These are phyloP conservation scores for Drosophila anomalata DNA, from an alignment of 2,888 invertebrate species.

Conservation along the genomic window DNA sequence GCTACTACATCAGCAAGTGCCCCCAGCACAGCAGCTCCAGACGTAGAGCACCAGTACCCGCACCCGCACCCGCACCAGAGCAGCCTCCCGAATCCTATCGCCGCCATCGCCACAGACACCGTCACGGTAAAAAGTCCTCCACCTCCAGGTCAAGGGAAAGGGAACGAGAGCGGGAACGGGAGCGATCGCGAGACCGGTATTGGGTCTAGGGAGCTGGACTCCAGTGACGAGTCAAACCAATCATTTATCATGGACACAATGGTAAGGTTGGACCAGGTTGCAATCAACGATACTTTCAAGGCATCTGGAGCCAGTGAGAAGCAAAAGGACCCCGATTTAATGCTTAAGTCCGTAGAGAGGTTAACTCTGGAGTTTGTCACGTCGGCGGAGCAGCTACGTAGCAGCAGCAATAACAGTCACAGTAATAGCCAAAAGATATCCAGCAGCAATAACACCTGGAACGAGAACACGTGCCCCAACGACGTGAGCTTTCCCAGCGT, in stretches of 20 bases:
- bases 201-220: constrained; percentile 80
- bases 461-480: constrained; percentile 91
- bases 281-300: constrained; percentile 18
- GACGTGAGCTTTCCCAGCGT: constrained; percentile 92
- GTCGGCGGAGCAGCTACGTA: constrained; percentile 86
- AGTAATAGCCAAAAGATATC: constrained; percentile 43
- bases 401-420: constrained; percentile 50
- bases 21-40: constrained; percentile 85
- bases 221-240: constrained; percentile 80
- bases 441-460: constrained; percentile 88
- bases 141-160: constrained; percentile 62
- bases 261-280: constrained; percentile 58
- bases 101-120: constrained; percentile 81
- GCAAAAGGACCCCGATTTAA: constrained; percentile 87
- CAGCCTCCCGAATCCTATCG: constrained; percentile 77
- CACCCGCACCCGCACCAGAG: constrained; percentile 67
- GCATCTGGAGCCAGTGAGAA: constrained; percentile 73
- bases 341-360: constrained; percentile 88
- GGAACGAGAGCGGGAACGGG: constrained; percentile 84
- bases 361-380: constrained; percentile 88
- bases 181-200: constrained; percentile 71
- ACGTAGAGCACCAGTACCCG: constrained; percentile 82
- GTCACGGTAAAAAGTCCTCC: constrained; percentile 76
- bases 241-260: constrained; percentile 80
- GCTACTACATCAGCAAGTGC: constrained; percentile 83